These are phyloP conservation scores for Biston stratarius DNA, from an alignment of 2,888 invertebrate species.

Conservation along the genomic window DNA sequence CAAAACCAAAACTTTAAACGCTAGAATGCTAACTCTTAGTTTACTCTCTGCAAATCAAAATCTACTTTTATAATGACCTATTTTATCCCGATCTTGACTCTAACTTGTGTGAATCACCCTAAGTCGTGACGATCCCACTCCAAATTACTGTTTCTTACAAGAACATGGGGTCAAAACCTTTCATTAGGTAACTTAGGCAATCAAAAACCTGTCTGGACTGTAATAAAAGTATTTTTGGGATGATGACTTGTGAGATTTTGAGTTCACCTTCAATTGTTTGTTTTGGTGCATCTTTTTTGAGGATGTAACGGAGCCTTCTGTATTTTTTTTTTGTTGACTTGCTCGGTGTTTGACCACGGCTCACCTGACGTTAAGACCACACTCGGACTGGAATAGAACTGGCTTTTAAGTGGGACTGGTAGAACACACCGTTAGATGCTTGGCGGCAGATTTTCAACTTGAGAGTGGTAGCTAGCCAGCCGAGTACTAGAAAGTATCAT, in stretches of 20 bases:
- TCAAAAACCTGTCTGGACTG: slow-evolving; percentile 57
- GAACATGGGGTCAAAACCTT: slow-evolving; percentile 28
- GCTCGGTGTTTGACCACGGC: no score
- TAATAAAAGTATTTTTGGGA: slow-evolving; percentile 38
- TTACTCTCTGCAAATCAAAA: no score
- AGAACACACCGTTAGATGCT: no score
- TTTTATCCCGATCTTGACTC: slow-evolving; percentile 27
- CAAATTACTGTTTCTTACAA: slow-evolving; percentile 28
- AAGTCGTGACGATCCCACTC: slow-evolving; percentile 34
- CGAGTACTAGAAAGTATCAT: no score
- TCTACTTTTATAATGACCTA: background rate
- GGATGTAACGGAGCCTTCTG: background rate
- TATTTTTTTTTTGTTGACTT: background rate
- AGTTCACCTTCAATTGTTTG: slow-evolving; percentile 12
- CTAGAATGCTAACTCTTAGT: no score
- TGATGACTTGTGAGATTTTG: slow-evolving; percentile 5
- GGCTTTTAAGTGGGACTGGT: no score
- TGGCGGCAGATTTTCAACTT: no score
- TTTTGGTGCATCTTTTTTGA: slow-evolving; percentile 5
- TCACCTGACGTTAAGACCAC: background rate
- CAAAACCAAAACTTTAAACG: no score
- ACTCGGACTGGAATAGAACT: no score
- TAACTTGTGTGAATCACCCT: slow-evolving; percentile 33
- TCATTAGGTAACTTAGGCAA: slow-evolving; percentile 48
- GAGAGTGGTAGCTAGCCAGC: no score